Evolutionary conservation across 2,113 vertebrate species (phyloP), one percentile per base, ranked within the genome.

Genomic region (Platysteira castanea): DNA sequence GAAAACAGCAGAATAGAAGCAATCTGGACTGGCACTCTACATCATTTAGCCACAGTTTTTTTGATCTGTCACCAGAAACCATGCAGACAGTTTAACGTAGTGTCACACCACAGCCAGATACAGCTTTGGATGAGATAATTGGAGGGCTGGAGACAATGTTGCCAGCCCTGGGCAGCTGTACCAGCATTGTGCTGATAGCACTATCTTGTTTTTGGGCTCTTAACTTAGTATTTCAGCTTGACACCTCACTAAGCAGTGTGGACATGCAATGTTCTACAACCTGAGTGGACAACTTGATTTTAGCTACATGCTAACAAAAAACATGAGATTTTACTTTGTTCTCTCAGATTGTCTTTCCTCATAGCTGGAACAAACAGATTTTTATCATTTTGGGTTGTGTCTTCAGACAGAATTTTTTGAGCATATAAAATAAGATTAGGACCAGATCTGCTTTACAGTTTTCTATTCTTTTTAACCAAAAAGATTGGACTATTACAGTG

Each of bases 61-160:
- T 93, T 93, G 59, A 90, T 88, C 92, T 94, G 42, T 50, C 83
- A 84, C n/a, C 50, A 80, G 75, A 65, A 93, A 33, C 23, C 59
- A 63, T 47, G 42, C 54, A 83, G 57, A 5, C 49, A 77, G 71
- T 47, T 90, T 67, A 80, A 74, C 50, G 46, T 83, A 49, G 20
- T 86, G 63, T 76, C 68, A 80, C 19, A 77, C 20, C 37, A 49
- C 0, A 0, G 49, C 57, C 74, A 76, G 79, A 88, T 42, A 73
- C 11, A 47, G 9, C 23, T 90, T 92, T 83, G 82, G 90, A 53
- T 5, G 33, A 92, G 75, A 83, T 90, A 95, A 61, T 1, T 44
- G 65, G 31, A 83, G 31, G 31, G 61, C 53, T 89, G 88, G 50
- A 88, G 67, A 49, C 44, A 46, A 7, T 0, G 1, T 3, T 64